A percentile compares a stretch with the other conserved stretches of the same genome.
Evolutionary conservation across 2,888 invertebrate species (phyloP).

Genomic region (Dexiosoma caninum): DNA sequence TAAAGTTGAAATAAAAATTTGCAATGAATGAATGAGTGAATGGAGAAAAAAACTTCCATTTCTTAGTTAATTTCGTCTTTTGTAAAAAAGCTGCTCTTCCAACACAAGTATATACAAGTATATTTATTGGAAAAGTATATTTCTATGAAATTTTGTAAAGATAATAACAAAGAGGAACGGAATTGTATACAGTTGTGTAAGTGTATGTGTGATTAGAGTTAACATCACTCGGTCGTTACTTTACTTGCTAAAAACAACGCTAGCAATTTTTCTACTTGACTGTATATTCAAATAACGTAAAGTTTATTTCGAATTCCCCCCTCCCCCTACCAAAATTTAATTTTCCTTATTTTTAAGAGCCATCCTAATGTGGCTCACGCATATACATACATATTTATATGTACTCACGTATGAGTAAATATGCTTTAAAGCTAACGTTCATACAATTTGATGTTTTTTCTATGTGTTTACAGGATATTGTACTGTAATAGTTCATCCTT

Average conservation of each 20-base stretch:
- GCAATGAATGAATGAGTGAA: not conserved
- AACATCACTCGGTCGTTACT: too few relatives aligned
- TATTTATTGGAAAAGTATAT: not conserved
- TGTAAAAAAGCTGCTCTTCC: too few relatives aligned
- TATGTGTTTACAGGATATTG: not conserved
- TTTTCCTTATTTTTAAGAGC: too few relatives aligned
- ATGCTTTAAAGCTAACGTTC: not conserved
- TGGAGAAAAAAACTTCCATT: not conserved
- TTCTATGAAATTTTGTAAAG: not conserved
- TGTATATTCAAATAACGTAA: too few relatives aligned
- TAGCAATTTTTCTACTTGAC: too few relatives aligned
- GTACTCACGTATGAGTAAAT: not conserved
- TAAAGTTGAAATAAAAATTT: not conserved
- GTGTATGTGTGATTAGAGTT: too few relatives aligned
- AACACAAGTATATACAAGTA: too few relatives aligned
- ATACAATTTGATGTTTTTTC: not conserved
- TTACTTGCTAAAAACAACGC: too few relatives aligned
- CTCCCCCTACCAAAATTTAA: too few relatives aligned
- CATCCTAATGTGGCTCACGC: not conserved
- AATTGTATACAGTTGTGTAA: too few relatives aligned
- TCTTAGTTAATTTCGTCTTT: not conserved
- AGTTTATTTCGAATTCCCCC: too few relatives aligned
- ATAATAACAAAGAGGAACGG: not conserved
- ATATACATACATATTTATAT: too few relatives aligned
- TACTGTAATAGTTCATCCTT: conserved; percentile 21